These are phyloP conservation scores for Nomia melanderi DNA, from an alignment of 1,140 invertebrate species.

Conservation along the genomic window DNA sequence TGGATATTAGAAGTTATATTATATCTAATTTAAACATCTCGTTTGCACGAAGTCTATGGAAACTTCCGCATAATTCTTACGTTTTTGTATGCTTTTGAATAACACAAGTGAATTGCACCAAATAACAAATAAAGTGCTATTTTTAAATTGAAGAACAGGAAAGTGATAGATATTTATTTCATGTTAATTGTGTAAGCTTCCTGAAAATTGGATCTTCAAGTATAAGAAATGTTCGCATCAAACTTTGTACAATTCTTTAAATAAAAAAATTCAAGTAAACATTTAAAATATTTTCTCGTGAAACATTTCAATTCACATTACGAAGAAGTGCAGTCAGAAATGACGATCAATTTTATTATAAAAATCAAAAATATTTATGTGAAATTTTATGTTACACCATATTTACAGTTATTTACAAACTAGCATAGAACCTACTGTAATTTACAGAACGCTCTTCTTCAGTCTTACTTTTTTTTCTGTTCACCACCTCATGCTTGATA, in stretches of 20 bases:
- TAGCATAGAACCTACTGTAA: slow-evolving; percentile 33
- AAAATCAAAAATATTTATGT: slow-evolving; percentile 80
- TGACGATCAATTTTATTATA: slow-evolving; percentile 59
- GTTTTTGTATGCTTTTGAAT: slow-evolving; percentile 27
- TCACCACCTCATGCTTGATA: slow-evolving; percentile 14
- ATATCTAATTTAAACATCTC: slow-evolving; percentile 17
- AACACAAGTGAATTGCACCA: neutral
- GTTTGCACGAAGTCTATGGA: slow-evolving; percentile 1
- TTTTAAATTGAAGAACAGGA: slow-evolving; percentile 14
- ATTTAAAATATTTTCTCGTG: neutral
- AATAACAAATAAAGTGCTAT: slow-evolving; percentile 22
- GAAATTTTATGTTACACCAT: slow-evolving; percentile 71
- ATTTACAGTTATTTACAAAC: slow-evolving; percentile 65
- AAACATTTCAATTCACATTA: neutral
- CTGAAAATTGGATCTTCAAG: neutral
- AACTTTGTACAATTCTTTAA: slow-evolving; percentile 37
- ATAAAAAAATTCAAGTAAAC: slow-evolving; percentile 30
- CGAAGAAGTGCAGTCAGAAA: slow-evolving; percentile 7
- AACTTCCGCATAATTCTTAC: slow-evolving; percentile 3
- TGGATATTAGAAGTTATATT: slow-evolving; percentile 12
- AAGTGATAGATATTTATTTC: neutral
- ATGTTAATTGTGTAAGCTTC: neutral
- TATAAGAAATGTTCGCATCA: neutral
- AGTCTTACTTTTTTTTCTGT: slow-evolving; percentile 59
- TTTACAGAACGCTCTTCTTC: slow-evolving; percentile 59